Conservation (phyloP, 2,797 vertebrate species). For the Telmatherina bonti region DNA sequence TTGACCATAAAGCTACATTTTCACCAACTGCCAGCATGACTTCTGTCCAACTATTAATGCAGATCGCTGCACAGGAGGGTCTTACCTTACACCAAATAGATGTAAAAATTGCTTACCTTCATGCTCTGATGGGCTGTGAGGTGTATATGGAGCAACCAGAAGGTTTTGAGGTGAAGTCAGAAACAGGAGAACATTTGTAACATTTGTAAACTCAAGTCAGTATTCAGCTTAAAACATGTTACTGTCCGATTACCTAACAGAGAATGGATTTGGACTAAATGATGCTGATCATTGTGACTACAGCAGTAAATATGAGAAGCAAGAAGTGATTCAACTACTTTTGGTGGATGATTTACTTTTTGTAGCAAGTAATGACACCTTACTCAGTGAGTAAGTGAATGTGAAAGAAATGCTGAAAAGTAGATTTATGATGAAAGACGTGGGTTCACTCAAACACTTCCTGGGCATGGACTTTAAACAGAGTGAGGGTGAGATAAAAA, state of each 20-base stretch:
- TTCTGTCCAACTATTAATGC: background rate
- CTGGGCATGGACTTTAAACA: background rate
- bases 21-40: background rate
- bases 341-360: conserved; percentile 1
- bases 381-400: background rate
- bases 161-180: background rate
- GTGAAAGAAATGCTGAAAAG: background rate
- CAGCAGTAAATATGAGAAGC: background rate
- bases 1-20: background rate
- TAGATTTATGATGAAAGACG: conserved; percentile 9
- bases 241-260: too few relatives aligned
- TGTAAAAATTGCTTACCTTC: background rate
- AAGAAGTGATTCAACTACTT: background rate
- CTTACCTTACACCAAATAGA: background rate
- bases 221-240: background rate
- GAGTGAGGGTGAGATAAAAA: too few relatives aligned
- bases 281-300: too few relatives aligned
- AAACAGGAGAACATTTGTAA: background rate
- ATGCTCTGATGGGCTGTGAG: background rate
- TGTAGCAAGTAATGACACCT: background rate
- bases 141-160: background rate
- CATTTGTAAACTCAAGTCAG: background rate
- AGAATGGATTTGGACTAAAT: too few relatives aligned
- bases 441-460: conserved; percentile 4
- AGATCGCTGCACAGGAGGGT: background rate